Evolutionary conservation across 2,797 vertebrate species (phyloP).

Genomic region (Galaxias olidus): DNA sequence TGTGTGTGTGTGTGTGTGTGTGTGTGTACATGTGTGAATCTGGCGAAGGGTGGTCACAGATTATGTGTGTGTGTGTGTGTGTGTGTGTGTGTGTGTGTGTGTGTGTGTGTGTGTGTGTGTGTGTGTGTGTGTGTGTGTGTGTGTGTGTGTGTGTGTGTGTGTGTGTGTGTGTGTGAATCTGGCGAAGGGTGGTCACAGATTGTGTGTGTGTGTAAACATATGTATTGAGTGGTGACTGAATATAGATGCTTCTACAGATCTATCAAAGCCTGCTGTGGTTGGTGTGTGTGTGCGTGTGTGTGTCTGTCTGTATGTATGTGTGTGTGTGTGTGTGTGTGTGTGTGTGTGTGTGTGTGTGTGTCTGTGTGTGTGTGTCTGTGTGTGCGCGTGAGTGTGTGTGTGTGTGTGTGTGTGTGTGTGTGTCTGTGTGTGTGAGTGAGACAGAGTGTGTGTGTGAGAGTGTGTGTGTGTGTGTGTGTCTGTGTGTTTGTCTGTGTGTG

Average conservation of each 20-base stretch:
- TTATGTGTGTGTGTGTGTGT: conserved; percentile 4
- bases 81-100: conserved; percentile 12
- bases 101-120: not conserved
- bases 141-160: not conserved
- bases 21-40: not conserved
- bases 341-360: conserved; percentile 13
- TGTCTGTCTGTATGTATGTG: conserved; percentile 6
- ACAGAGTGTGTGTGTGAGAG: conserved; percentile 62
- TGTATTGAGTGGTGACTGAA: too few relatives aligned
- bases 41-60: too few relatives aligned
- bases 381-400: conserved; percentile 4
- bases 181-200: too few relatives aligned
- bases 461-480: conserved; percentile 39
- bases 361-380: conserved; percentile 20
- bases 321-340: conserved; percentile 21
- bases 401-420: conserved; percentile 24
- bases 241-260: too few relatives aligned
- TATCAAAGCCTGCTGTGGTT: too few relatives aligned
- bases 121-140: not conserved
- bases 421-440: conserved; percentile 52
- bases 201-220: too few relatives aligned
- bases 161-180: not conserved
- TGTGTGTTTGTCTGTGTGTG: conserved; percentile 67
- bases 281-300: too few relatives aligned
- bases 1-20: not conserved